Base-by-base conservation (phyloP, 2,888 invertebrate species). In the Megastigmus dorsalis region DNA sequence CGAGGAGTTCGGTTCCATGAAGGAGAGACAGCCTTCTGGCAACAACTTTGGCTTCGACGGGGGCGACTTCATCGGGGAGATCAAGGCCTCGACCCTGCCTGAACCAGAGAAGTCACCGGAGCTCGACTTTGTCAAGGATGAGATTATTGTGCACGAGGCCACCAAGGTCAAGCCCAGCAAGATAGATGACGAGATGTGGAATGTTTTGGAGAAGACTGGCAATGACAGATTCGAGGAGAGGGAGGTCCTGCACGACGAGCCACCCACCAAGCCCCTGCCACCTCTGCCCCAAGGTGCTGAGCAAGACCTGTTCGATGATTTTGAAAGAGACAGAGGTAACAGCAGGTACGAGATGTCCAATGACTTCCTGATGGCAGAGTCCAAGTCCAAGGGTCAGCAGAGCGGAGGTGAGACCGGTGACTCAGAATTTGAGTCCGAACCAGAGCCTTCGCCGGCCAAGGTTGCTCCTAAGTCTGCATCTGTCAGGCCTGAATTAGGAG, bases 391-490 rank as follows among this genome's bases (percentile, higher is more conserved):
- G n/a, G 59, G 59, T 63, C 77, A 69, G 36, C 76, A 76, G 59
- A 79, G 80, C 69, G 78, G 81, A 30, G 60, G 78, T 9, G 78
- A 78, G 20, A 74, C 66, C 9, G 83, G 80, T 2, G 84, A 86
- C 36, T 83, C 87, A 68, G 89, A 89, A 81, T 88, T 86, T 78
- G 88, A 88, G 70, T 86, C 86, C 2, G 84, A 85, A 18, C 81
- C 82, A 0, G 85, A 85, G 79, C 82, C 82, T 10, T 84, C 84
- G 1, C 85, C 85, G 9, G 82, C 81, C 13, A 70, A 60, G 43
- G 52, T 26, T 13, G 41, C 28, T 10, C 28, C 59, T 0, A 45
- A 48, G 38, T 28, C 70, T 7, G 45, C 36, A 30, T 43, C 66
- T 38, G 43, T 36, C 9, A 70, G 28, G 26, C 77, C 57, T 59